These are phyloP conservation scores for Hypothenemus hampei DNA, from an alignment of 1,140 invertebrate genomes.

Conservation along the genomic window DNA sequence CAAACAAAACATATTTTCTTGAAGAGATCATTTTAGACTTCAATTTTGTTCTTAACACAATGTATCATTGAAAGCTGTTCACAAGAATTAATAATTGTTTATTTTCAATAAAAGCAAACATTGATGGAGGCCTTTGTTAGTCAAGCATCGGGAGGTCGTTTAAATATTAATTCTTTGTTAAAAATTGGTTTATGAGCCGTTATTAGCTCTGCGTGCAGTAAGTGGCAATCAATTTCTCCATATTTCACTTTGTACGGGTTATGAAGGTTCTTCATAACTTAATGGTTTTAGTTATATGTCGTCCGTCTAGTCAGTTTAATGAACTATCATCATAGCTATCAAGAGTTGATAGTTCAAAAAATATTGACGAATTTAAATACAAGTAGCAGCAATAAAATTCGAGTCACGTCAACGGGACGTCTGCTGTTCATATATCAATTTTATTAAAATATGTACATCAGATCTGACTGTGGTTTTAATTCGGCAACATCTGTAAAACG, in stretches of 20 bases:
- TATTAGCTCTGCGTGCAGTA: constrained; percentile 1
- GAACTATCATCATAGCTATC: neutral
- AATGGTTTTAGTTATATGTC: neutral
- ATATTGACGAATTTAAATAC: neutral
- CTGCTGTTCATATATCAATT: constrained; percentile 5
- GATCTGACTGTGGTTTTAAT: constrained; percentile 10
- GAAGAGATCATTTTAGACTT: no score
- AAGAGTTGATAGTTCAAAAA: neutral
- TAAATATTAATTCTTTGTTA: constrained; percentile 3
- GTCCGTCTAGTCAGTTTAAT: neutral
- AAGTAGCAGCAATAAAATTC: constrained; percentile 2
- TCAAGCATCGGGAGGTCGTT: neutral
- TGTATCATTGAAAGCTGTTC: neutral
- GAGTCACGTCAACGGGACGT: constrained; percentile 2
- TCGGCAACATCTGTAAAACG: constrained; percentile 12
- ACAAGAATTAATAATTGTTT: neutral
- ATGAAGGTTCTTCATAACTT: neutral
- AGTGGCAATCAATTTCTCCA: neutral
- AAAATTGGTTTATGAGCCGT: neutral
- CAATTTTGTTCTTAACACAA: neutral
- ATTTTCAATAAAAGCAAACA: constrained; percentile 1
- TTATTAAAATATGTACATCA: constrained; percentile 10
- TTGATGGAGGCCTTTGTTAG: neutral
- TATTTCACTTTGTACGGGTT: neutral
- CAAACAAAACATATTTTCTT: no score